These are phyloP conservation scores for Brassicogethes aeneus DNA, from an alignment of 2,888 invertebrate genomes.

Conservation along the genomic window DNA sequence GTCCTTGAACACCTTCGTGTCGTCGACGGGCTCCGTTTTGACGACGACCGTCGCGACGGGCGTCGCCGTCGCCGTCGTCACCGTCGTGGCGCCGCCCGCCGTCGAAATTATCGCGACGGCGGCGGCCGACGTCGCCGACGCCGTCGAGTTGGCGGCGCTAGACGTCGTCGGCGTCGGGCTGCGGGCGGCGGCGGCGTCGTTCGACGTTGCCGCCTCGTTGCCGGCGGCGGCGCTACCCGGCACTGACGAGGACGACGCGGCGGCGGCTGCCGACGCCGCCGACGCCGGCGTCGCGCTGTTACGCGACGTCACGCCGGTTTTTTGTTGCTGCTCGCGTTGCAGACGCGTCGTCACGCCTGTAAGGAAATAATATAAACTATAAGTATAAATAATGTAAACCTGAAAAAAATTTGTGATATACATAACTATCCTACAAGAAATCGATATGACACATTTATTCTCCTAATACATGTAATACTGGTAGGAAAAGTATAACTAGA, in stretches of 20 bases:
- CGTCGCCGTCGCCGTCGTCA: conserved; percentile 11
- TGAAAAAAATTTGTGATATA: no score
- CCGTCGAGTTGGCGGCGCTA: conserved; percentile 22
- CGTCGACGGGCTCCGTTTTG: conserved; percentile 9
- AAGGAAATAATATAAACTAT: conserved; percentile 8
- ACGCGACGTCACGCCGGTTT: conserved; percentile 43
- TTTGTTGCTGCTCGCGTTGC: conserved; percentile 69
- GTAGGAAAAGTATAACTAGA: no score
- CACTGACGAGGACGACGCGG: not conserved
- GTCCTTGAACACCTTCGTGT: conserved; percentile 22
- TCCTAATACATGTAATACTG: no score
- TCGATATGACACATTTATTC: not conserved
- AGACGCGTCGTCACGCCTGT: conserved; percentile 73
- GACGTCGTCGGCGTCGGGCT: conserved; percentile 26
- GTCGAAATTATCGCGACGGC: conserved; percentile 21
- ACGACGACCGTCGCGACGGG: conserved; percentile 18
- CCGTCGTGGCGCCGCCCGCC: conserved; percentile 9
- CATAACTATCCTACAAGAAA: no score
- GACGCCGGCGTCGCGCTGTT: conserved; percentile 12
- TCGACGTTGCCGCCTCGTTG: not conserved
- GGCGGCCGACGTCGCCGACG: conserved; percentile 25
- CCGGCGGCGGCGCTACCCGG: not conserved
- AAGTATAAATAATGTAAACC: not conserved
- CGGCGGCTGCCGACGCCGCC: conserved; percentile 2
- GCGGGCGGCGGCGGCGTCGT: conserved; percentile 18